These are phyloP conservation scores for Agrilus planipennis DNA, from an alignment of 1,140 invertebrate genomes.

Conservation along the genomic window DNA sequence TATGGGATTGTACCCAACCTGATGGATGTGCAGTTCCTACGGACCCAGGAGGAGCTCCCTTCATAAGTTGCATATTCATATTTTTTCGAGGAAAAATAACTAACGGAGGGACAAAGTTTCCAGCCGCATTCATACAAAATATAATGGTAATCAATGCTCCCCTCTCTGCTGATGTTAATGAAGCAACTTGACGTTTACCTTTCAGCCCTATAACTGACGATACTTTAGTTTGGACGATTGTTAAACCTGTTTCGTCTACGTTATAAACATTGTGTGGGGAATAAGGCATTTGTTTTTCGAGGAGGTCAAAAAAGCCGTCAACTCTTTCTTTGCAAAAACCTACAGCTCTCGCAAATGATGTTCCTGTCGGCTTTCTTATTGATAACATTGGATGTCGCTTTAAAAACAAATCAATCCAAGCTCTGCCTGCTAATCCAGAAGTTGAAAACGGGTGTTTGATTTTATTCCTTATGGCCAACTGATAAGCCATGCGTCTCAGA, in stretches of 20 bases:
- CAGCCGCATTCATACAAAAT: constrained; percentile 27
- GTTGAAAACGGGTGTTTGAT: constrained; percentile 9
- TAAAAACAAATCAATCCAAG: constrained; percentile 17
- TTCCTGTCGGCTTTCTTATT: constrained; percentile 20
- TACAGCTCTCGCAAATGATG: constrained; percentile 21
- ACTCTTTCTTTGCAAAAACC: constrained; percentile 27
- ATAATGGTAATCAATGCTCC: constrained; percentile 28
- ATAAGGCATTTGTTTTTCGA: constrained; percentile 20
- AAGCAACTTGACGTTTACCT: constrained; percentile 31
- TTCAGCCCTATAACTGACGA: constrained; percentile 19
- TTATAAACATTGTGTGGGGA: constrained; percentile 25
- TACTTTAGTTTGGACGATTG: constrained; percentile 25
- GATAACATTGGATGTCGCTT: constrained; percentile 13
- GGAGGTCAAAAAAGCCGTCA: constrained; percentile 26
- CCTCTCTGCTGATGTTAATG: constrained; percentile 36
- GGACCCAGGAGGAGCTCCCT: too few relatives aligned
- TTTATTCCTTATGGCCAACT: constrained; percentile 15
- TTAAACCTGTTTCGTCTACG: constrained; percentile 29
- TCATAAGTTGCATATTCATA: constrained; percentile 10
- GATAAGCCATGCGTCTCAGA: constrained; percentile 12
- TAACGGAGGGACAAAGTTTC: constrained; percentile 28
- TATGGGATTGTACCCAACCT: too few relatives aligned
- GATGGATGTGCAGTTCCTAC: too few relatives aligned
- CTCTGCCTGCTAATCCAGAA: constrained; percentile 5
- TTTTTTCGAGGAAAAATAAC: constrained; percentile 31